Base-by-base conservation (phyloP, 2,113 vertebrate genomes). In the Saccopteryx leptura region DNA sequence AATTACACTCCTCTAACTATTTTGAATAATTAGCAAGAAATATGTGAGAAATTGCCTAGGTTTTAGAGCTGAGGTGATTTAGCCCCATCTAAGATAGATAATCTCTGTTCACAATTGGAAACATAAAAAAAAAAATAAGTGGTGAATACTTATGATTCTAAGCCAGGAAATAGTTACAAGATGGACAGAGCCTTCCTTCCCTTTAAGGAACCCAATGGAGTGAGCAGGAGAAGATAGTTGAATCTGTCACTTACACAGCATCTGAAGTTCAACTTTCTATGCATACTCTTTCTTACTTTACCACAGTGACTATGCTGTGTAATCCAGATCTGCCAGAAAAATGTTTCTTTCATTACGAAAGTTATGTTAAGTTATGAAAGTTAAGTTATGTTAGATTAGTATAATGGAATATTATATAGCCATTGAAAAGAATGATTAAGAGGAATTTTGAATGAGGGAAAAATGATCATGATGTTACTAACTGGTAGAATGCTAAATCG, bases 11-110 rank as follows among this genome's bases (percentile, higher is more conserved):
- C 28, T 50, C 9, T 61, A 87, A 72, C 56, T 86, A 66, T 79
- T 94, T 92, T 61, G 74, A 86, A 90, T 78, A 86, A 76, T 90
- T 94, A 94, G 52, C 60, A 85, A 46, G 61, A 85, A 88, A 17
- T 48, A 58, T 5, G 54, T 91, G 83, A 92, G 75, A 95, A 94
- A 68, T 72, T 61, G 56, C 61, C 52, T 65, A 58, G 65, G 69
- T 39, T 81, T 87, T 71, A 14, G 46, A 86, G 69, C 68, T 78
- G 31, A 95, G 63, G 48, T 88, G 39, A 81, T 88, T 89, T 69
- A 95, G 7, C 50, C 12, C 26, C 54, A 81, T 65, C 92, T 95
- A 93, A 76, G 58, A 74, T 46, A 76, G 58, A 74, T 46, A 88
- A 60, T 58, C 84, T 78, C 66, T 76, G 17, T 63, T 85, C 24